phyloP scores from a whole-genome alignment of 2,888 invertebrate genomes.

The Patella ulyssiponensis region DNA sequence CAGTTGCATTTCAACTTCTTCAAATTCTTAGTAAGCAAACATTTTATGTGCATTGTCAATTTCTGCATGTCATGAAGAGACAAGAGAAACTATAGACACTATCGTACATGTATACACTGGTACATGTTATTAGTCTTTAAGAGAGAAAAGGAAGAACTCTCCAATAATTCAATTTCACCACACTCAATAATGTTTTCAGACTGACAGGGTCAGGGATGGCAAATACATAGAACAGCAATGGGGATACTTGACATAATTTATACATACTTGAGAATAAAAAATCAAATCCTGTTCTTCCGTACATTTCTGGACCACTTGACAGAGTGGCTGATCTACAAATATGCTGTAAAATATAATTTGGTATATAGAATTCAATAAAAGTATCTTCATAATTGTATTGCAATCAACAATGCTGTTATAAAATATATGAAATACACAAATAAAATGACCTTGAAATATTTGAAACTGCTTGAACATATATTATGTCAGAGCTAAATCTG shows the following conservation, averaged over 20 bases:
- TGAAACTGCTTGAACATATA: too few relatives aligned
- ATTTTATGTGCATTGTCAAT: too few relatives aligned
- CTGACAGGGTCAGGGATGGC: neutral
- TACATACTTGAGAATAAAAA: conserved; percentile 75
- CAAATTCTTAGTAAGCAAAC: too few relatives aligned
- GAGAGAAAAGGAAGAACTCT: neutral
- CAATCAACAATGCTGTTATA: neutral
- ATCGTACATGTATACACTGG: too few relatives aligned
- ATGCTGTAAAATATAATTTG: conserved; percentile 58
- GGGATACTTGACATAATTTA: neutral
- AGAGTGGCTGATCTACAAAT: conserved; percentile 81
- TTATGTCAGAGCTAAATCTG: too few relatives aligned
- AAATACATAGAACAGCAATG: neutral
- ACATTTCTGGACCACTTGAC: conserved; percentile 82
- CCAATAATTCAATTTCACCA: neutral
- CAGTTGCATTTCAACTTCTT: too few relatives aligned
- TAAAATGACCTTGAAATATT: too few relatives aligned
- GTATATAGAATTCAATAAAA: neutral
- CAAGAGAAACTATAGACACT: too few relatives aligned
- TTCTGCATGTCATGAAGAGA: too few relatives aligned
- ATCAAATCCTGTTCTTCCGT: conserved; percentile 78
- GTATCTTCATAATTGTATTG: conserved; percentile 6
- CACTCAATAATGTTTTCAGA: neutral
- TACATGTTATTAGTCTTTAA: too few relatives aligned
- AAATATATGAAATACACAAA: too few relatives aligned